Percentiles rank a stretch among this genome's conserved stretches.
phyloP scores from a whole-genome alignment of 2,113 vertebrate species.

The Zootoca vivipara region DNA sequence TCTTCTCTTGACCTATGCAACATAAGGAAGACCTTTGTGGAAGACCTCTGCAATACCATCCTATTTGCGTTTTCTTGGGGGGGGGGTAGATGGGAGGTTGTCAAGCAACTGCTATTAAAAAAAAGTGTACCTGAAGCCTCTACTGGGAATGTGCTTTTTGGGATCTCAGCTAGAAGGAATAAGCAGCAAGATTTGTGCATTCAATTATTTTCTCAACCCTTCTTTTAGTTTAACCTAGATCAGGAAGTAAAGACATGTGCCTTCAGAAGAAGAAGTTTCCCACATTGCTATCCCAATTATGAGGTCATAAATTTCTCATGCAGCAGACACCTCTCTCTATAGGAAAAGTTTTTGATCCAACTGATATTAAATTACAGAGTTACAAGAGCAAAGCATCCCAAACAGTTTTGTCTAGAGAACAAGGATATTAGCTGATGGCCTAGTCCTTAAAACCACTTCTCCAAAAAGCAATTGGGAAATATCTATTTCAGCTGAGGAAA shows the following conservation, averaged over 20 bases:
- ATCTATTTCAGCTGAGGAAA: constrained; percentile 6
- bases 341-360: neutral
- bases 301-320: neutral
- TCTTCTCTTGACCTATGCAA: neutral
- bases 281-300: constrained; percentile 7
- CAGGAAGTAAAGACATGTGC: neutral
- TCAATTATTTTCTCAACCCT: neutral
- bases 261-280: neutral
- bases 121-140: neutral
- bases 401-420: constrained; percentile 1
- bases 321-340: neutral
- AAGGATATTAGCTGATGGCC: neutral
- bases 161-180: neutral
- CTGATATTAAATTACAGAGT: constrained; percentile 5
- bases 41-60: neutral
- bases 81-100: neutral
- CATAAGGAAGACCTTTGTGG: neutral
- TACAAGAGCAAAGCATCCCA: constrained; percentile 26
- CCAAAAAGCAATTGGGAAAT: constrained; percentile 31
- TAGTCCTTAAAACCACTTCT: neutral
- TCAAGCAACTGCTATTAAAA: neutral
- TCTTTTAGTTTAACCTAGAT: neutral
- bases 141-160: neutral
- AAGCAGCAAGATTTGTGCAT: neutral
- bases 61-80: neutral